Evolutionary conservation across 2,888 invertebrate genomes (phyloP).

Genomic region (Thelaira solivaga): DNA sequence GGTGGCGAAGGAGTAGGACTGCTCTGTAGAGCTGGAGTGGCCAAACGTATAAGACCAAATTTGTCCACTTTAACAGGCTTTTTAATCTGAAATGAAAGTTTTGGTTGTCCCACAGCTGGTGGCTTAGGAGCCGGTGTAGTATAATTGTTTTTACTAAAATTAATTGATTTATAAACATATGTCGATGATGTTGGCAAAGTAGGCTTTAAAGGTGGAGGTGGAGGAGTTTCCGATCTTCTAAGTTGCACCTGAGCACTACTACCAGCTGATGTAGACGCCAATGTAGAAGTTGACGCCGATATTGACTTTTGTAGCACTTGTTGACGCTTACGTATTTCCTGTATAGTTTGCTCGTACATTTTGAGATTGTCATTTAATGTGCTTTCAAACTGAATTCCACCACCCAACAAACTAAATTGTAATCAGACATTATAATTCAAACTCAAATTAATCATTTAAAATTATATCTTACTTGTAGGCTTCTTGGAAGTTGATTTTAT

Average conservation of each 20-base stretch:
- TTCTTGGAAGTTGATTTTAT: conserved; percentile 82
- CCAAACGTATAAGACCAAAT: conserved; percentile 84
- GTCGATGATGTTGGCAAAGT: conserved; percentile 35
- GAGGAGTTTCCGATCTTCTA: conserved; percentile 65
- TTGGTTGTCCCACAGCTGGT: conserved; percentile 59
- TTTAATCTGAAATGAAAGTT: conserved; percentile 73
- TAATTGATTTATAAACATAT: conserved; percentile 49
- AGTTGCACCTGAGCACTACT: conserved; percentile 35
- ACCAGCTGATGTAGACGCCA: not conserved
- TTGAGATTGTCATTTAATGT: conserved; percentile 69
- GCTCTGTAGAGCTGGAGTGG: conserved; percentile 78
- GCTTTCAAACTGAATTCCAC: conserved; percentile 76
- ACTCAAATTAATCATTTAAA: not conserved
- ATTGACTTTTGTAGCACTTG: conserved; percentile 58
- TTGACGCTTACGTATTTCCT: conserved; percentile 65
- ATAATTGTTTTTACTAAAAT: conserved; percentile 41
- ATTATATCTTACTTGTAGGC: conserved; percentile 80
- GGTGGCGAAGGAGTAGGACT: conserved; percentile 52
- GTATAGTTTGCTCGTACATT: conserved; percentile 74
- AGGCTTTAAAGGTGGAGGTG: conserved; percentile 65
- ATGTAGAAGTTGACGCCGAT: conserved; percentile 6
- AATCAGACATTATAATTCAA: not conserved
- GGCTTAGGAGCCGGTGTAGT: conserved; percentile 25
- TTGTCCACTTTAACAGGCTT: conserved; percentile 83
- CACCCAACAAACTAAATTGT: conserved; percentile 23